These are phyloP conservation scores for Tubiluchus corallicola DNA, from an alignment of 2,888 invertebrate species.

Conservation along the genomic window DNA sequence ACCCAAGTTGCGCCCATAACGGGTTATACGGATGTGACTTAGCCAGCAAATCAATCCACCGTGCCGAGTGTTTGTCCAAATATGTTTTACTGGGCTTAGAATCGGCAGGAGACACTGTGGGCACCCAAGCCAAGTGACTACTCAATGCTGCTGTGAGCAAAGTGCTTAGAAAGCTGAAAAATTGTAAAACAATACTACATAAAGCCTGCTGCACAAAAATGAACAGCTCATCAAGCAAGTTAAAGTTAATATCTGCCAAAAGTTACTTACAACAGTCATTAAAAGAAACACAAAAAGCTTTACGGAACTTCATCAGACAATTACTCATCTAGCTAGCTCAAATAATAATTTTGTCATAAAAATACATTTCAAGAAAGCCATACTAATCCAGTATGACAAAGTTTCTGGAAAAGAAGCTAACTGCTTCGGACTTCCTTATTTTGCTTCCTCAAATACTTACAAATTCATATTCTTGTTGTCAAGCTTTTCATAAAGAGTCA, in stretches of 20 bases:
- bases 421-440: not conserved
- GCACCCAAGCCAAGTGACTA: slow-evolving; percentile 77
- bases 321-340: too few species aligned
- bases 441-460: slow-evolving; percentile 32
- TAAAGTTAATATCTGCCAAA: too few species aligned
- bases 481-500: slow-evolving; percentile 28
- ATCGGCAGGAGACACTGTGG: slow-evolving; percentile 43
- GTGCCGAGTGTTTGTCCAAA: slow-evolving; percentile 29
- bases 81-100: slow-evolving; percentile 26
- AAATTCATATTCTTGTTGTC: slow-evolving; percentile 76
- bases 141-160: slow-evolving; percentile 69
- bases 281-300: too few species aligned
- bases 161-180: slow-evolving; percentile 73
- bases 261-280: too few species aligned
- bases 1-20: slow-evolving; percentile 66
- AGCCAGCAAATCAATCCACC: slow-evolving; percentile 34
- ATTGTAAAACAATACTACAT: too few species aligned
- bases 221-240: too few species aligned
- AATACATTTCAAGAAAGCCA: too few species aligned
- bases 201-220: too few species aligned
- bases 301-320: too few species aligned
- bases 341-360: too few species aligned
- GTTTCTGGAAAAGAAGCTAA: not conserved
- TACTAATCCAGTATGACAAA: too few species aligned
- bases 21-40: slow-evolving; percentile 61